Evolutionary conservation across 2,888 invertebrate genomes (phyloP).

Genomic region (Sacculina carcini): DNA sequence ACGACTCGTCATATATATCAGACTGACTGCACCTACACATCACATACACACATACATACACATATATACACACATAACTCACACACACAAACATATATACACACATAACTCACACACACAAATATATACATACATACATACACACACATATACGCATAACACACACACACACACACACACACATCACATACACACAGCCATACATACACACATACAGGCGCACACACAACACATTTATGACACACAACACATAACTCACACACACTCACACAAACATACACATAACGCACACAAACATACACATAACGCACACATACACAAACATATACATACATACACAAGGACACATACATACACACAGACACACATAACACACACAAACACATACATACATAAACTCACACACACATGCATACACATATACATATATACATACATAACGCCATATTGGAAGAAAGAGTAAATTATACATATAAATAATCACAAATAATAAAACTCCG

Average conservation of each 20-base stretch:
- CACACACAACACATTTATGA: not conserved
- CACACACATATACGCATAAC: conserved; percentile 4
- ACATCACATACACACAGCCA: too few species aligned
- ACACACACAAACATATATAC: too few species aligned
- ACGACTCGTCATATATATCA: conserved; percentile 84
- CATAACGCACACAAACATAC: too few species aligned
- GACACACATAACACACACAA: too few species aligned
- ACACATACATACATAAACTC: too few species aligned
- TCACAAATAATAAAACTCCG: not conserved
- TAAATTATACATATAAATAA: not conserved
- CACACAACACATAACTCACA: conserved; percentile 15
- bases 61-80: not conserved
- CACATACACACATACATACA: not conserved
- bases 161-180: too few species aligned
- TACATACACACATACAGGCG: too few species aligned
- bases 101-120: not conserved
- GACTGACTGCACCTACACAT: conserved; percentile 48
- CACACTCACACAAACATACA: not conserved
- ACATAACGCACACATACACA: too few species aligned
- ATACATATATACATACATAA: not conserved
- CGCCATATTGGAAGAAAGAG: not conserved
- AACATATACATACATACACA: conserved; percentile 1
- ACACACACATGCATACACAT: conserved; percentile 12
- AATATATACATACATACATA: conserved; percentile 3
- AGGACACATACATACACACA: conserved; percentile 4